A percentile compares a stretch with the other conserved stretches of the same genome.
Conservation (phyloP, 2,113 vertebrate species). For the Eupsittula cactorum region DNA sequence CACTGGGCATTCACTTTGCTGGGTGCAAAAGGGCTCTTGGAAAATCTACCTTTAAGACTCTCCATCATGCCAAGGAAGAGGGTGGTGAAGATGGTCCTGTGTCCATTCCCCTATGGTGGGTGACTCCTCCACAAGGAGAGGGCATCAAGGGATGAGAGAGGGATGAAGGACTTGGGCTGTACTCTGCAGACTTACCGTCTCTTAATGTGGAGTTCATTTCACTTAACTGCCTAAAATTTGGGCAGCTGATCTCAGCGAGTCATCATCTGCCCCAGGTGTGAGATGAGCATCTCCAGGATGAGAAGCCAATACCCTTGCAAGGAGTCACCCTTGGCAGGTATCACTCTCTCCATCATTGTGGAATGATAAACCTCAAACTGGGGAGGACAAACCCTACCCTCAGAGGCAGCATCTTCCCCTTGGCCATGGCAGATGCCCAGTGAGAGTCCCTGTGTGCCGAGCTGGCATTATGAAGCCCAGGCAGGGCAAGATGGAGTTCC, state of each 20-base stretch:
- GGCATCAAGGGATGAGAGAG: background rate
- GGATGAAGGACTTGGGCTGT: background rate
- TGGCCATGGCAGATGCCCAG: background rate
- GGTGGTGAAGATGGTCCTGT: background rate
- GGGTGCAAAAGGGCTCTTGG: background rate
- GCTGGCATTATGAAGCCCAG: background rate
- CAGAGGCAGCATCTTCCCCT: background rate
- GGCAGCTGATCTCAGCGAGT: background rate
- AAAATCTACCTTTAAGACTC: background rate
- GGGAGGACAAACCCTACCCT: background rate
- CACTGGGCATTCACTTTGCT: fast-evolving
- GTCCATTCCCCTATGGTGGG: background rate
- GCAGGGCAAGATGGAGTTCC: background rate
- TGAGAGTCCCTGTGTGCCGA: background rate
- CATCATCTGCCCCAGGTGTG: background rate
- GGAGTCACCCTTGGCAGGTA: background rate
- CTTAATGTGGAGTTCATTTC: background rate
- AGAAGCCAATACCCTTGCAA: background rate
- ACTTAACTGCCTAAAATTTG: background rate
- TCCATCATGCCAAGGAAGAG: background rate
- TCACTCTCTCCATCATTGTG: background rate
- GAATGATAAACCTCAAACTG: background rate
- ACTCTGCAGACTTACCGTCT: background rate
- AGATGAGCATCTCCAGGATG: background rate
- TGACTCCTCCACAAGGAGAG: background rate